Evolutionary conservation across 1,140 invertebrate genomes (phyloP).

Genomic region (Brachionus rotundiformis): DNA sequence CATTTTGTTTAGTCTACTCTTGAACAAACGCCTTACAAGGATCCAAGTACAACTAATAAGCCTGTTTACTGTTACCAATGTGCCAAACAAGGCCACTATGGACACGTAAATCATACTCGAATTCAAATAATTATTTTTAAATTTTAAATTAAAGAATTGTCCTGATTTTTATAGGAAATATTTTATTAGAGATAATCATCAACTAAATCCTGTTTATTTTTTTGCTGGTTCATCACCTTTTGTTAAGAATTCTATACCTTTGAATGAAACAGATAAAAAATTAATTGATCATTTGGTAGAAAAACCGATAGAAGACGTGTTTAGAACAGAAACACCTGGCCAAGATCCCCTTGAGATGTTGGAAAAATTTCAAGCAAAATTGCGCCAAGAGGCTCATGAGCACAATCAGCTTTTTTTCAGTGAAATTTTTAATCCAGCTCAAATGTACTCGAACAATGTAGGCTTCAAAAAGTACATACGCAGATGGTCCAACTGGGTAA

Average conservation of each 20-base stretch:
- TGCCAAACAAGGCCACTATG: constrained; percentile 48
- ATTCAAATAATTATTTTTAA: not conserved
- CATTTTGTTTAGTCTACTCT: constrained; percentile 37
- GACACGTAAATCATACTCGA: not conserved
- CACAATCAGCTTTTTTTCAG: not conserved
- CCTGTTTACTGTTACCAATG: constrained; percentile 50
- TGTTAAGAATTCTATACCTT: constrained; percentile 2
- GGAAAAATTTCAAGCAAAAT: constrained; percentile 29
- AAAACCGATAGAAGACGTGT: constrained; percentile 18
- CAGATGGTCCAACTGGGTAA: constrained; percentile 39
- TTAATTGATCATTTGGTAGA: not conserved
- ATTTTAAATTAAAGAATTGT: constrained; percentile 28
- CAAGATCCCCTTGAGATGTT: constrained; percentile 30
- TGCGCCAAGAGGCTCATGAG: not conserved
- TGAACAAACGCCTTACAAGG: constrained; percentile 33
- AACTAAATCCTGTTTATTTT: constrained; percentile 50
- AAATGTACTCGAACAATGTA: not conserved
- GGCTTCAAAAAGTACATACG: constrained; percentile 48
- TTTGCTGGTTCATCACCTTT: constrained; percentile 50
- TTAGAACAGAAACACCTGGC: not conserved
- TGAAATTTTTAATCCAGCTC: not conserved
- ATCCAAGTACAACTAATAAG: constrained; percentile 20
- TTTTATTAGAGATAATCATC: constrained; percentile 49
- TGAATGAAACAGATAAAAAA: constrained; percentile 44
- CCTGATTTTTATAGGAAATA: constrained; percentile 51